Evolutionary conservation across 2,888 invertebrate species (phyloP).

Genomic region (Clusia tigrina): DNA sequence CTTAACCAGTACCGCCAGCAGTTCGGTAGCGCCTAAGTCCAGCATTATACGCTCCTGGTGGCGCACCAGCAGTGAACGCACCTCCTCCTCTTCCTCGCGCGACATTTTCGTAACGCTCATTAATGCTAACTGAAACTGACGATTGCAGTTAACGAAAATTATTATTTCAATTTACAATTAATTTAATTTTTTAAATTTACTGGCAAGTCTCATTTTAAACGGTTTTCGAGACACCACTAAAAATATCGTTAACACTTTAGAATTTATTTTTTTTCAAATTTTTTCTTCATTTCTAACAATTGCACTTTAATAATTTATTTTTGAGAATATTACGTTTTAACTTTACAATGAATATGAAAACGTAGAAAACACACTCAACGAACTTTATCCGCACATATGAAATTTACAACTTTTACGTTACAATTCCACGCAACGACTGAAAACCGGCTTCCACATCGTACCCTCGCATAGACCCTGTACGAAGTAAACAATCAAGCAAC

Average conservation of each 20-base stretch:
- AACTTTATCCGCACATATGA: background rate
- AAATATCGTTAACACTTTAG: too few relatives aligned
- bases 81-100: conserved; percentile 64
- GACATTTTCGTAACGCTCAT: conserved; percentile 49
- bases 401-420: conserved; percentile 28
- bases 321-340: background rate
- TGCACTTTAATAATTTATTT: background rate
- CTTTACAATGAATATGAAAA: too few relatives aligned
- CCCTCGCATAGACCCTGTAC: conserved; percentile 19
- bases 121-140: too few relatives aligned
- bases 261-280: background rate
- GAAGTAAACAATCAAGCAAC: conserved; percentile 13
- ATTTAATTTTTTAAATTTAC: too few relatives aligned
- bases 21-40: conserved; percentile 71
- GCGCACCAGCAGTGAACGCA: conserved; percentile 70
- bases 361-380: background rate
- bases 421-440: conserved; percentile 34
- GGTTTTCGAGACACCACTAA: conserved; percentile 2
- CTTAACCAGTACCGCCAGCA: conserved; percentile 71
- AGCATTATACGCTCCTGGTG: conserved; percentile 71
- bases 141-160: background rate
- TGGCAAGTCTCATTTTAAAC: background rate
- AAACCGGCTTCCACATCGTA: conserved; percentile 37
- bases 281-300: background rate
- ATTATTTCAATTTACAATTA: too few relatives aligned